Base-by-base conservation (phyloP, 2,888 invertebrate species). In the Dryococelus australis region DNA sequence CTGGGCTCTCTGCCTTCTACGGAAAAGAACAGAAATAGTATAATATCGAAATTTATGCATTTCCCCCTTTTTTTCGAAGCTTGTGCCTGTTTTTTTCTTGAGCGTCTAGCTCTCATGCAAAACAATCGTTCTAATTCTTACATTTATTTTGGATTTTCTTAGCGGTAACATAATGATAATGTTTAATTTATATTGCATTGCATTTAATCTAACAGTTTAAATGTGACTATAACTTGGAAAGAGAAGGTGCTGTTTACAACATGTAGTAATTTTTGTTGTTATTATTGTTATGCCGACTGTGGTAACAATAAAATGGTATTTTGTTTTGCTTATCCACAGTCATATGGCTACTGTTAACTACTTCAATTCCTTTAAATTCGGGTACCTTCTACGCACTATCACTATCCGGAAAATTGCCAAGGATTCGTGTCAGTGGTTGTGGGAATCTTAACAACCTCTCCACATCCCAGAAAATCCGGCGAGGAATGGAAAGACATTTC, bases 401-500 rank as follows among this genome's bases (percentile, higher is more conserved):
- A 85, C 85, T n/a, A 47, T 85, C 12, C 13, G 85, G n/a, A 0
- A 47, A 20, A 85, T 47, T 5, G 85, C 43, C 12, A 43, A 85
- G 12, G 85, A 85, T 85, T 43, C 85, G 9, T 85, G 51, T 43
- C 20, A 0, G 12, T 47, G 43, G 27, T 9, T 85, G 9, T 85
- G 0, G 16, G 5, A 85, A 85, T 47, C 16, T 85, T 26, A 43
- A 4, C 43, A 85, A 85, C 9, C 47, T 24, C 6, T 85, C 51
- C 85, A 85, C 0, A 85, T 85, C 43, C n/a, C 85, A 26, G 85
- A 20, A 20, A 85, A 85, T 43, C 85, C 13, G 47, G 6, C 9
- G 85, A 85, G n/a, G 85, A 85, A 16, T 65, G 65, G 85, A 85
- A 65, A 28, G 28, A 53, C 10, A 85, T 65, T 27, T 65, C 65